phyloP scores from a whole-genome alignment of 2,888 invertebrate species.

The Epirrhoe tristata region DNA sequence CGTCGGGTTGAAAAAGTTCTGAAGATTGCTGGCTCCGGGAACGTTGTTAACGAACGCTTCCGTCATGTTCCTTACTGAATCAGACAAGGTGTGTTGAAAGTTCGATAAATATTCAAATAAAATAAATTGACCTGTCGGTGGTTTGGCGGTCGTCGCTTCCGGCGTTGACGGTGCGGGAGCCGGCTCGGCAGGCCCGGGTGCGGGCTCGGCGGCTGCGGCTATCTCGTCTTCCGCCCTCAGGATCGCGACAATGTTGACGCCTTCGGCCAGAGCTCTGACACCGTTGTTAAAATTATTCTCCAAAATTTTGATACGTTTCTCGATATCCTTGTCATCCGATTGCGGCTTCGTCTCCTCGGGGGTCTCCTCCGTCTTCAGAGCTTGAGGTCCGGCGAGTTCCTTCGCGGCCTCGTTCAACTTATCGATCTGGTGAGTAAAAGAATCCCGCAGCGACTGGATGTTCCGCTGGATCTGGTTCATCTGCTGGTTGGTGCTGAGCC shows the following conservation, averaged over 20 bases:
- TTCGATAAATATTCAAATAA: conserved; percentile 5
- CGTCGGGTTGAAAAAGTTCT: background rate
- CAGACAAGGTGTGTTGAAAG: conserved; percentile 4
- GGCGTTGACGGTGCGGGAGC: background rate
- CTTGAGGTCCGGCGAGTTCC: conserved; percentile 52
- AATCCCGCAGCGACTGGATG: conserved; percentile 60
- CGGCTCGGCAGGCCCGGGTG: background rate
- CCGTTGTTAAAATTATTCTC: conserved; percentile 64
- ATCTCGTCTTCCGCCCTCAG: conserved; percentile 57
- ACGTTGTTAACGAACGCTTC: background rate
- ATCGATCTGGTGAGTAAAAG: conserved; percentile 61
- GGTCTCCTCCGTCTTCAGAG: conserved; percentile 32
- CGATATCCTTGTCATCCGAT: conserved; percentile 51
- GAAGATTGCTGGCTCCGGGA: background rate
- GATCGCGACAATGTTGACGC: conserved; percentile 59
- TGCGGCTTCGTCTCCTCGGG: conserved; percentile 39
- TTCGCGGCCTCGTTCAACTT: conserved; percentile 66
- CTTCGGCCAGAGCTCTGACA: conserved; percentile 62
- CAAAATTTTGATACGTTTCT: conserved; percentile 55
- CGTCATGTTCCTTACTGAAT: conserved; percentile 9
- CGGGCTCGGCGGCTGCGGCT: conserved; percentile 11
- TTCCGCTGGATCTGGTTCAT: conserved; percentile 59
- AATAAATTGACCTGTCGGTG: background rate
- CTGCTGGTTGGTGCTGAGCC: conserved; percentile 60
- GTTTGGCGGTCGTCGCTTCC: background rate